Conservation (phyloP, 2,888 invertebrate species). For the Mesoligia furuncula region DNA sequence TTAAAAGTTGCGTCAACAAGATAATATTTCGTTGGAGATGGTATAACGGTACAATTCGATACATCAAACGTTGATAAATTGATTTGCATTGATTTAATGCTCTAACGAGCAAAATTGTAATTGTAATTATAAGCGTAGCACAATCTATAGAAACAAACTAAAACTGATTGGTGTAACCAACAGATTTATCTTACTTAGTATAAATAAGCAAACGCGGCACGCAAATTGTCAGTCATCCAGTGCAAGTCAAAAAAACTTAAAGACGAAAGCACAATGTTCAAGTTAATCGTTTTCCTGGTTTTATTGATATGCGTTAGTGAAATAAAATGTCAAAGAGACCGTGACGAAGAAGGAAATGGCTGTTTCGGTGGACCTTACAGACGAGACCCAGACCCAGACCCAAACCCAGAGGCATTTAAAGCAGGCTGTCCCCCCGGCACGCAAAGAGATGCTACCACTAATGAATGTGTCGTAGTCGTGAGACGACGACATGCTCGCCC, state of each 20-base stretch:
- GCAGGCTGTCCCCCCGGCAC: too few species aligned
- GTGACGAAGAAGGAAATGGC: too few species aligned
- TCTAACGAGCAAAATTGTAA: neutral
- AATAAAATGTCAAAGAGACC: neutral
- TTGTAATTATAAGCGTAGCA: neutral
- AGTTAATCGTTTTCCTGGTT: neutral
- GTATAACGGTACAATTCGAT: neutral
- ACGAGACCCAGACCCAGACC: too few species aligned
- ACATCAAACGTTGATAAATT: neutral
- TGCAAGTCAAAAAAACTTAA: neutral
- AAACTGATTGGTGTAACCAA: neutral
- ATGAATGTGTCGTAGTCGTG: neutral
- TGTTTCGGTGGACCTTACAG: too few species aligned
- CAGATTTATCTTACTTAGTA: neutral
- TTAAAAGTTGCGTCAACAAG: neutral
- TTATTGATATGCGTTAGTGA: neutral
- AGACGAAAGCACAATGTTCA: neutral
- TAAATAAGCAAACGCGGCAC: neutral
- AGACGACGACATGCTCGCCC: too few species aligned
- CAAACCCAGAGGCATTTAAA: neutral
- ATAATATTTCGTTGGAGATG: neutral
- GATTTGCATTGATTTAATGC: neutral
- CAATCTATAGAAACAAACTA: neutral
- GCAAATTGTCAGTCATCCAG: neutral
- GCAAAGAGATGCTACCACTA: neutral